Conservation (phyloP, 2,797 vertebrate genomes). For the Lutjanus campechanus region DNA sequence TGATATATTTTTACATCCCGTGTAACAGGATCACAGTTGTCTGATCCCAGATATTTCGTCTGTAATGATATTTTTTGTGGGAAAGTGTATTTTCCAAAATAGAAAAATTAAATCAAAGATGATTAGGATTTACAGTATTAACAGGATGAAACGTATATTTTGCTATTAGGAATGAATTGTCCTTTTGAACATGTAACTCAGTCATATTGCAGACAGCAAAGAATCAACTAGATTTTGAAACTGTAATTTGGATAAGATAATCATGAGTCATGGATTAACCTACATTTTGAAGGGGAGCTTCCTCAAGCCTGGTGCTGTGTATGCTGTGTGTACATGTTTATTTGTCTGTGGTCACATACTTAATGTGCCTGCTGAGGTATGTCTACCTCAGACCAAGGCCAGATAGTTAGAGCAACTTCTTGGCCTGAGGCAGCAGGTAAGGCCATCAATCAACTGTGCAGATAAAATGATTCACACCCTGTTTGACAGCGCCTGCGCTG, state of each 20-base stretch:
- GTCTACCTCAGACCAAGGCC: slow-evolving; percentile 30
- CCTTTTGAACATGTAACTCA: neutral
- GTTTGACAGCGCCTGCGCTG: slow-evolving; percentile 37
- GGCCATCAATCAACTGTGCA: slow-evolving; percentile 51
- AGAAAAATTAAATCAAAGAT: neutral
- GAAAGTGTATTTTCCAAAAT: neutral
- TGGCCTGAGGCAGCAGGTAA: slow-evolving; percentile 54
- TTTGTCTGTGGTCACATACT: slow-evolving; percentile 33
- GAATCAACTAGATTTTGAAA: neutral
- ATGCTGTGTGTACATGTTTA: slow-evolving; percentile 29
- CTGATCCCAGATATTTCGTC: neutral
- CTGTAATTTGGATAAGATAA: slow-evolving; percentile 17
- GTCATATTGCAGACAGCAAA: neutral
- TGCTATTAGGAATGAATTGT: neutral
- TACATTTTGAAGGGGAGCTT: slow-evolving; percentile 17
- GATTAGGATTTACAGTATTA: neutral
- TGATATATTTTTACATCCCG: too few relatives aligned
- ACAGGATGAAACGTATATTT: neutral
- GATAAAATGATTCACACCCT: slow-evolving; percentile 67
- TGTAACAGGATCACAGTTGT: neutral
- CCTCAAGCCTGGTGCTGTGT: slow-evolving; percentile 27
- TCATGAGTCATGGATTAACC: slow-evolving; percentile 1
- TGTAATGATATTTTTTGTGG: neutral
- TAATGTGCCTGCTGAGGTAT: slow-evolving; percentile 37
- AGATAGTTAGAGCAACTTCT: slow-evolving; percentile 41